Evolutionary conservation across 2,797 vertebrate species (phyloP), one percentile per base, ranked within the genome.

Genomic region (Hippocampus kuda): DNA sequence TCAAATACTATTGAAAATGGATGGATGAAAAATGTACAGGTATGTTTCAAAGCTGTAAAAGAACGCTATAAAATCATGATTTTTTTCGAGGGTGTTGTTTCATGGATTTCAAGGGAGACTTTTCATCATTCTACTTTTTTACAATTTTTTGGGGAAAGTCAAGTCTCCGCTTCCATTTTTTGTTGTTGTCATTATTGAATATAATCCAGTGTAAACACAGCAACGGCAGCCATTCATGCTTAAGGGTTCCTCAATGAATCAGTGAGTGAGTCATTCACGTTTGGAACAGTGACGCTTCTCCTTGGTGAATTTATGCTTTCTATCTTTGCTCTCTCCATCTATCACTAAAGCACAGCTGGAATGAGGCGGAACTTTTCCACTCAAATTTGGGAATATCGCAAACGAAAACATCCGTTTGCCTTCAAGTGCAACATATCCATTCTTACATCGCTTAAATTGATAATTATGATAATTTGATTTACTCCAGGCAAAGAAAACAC

Each of bases 241-340:
- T 68, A 41, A 60, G 65, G 66, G 71, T 72, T 73, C 64, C 49
- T 74, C 64, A 70, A 34, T 84, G 84, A 84, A 78, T 85, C 77
- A 75, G 71, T 84, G 76, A 85, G 82, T 84, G 83, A 87, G 73
- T 89, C 83, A 86, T 81, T 87, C 83, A 83, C 62, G 57, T 81
- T 79, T 70, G 60, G 42, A 69, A 46, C 27, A 56, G 67, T 2
- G 44, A 51, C 48, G 78, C 82, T 71, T 80, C 83, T 81, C 83
- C 83, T 73, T 69, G 71, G 41, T 72, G n/a, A 72, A 67, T 60
- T 41, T 57, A 69, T 34, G 27, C 60, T 54, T 71, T 69, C 65
- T 67, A 71, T 34, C 51, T 24, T 75, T 69, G 27, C 60, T 27
- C 6, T 71, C 30, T 41, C 38, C 0, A 5, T 71, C 46, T 27